Conservation (phyloP, 2,888 invertebrate genomes). For the Amphimallon solstitiale region DNA sequence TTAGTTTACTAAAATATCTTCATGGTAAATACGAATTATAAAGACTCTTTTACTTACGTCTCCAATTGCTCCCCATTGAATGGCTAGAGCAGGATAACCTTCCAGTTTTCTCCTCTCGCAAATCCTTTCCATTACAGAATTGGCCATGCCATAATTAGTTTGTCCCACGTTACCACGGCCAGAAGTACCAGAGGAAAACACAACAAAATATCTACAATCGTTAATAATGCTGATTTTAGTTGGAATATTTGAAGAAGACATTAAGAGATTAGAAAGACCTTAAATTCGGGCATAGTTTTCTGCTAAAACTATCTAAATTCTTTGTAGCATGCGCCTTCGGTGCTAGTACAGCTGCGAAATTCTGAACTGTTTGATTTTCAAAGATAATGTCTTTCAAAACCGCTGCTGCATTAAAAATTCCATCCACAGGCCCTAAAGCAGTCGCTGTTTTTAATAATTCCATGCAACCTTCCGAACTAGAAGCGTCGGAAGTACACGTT, state of each 20-base stretch:
- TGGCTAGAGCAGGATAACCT: constrained; percentile 44
- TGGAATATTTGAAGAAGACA: no score
- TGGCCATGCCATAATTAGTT: constrained; percentile 88
- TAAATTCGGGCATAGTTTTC: constrained; percentile 67
- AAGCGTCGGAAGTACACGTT: constrained; percentile 78
- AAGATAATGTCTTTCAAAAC: constrained; percentile 79
- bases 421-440: constrained; percentile 77
- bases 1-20: no score
- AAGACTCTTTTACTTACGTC: no score
- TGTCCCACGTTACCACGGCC: constrained; percentile 95
- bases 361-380: constrained; percentile 78
- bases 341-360: constrained; percentile 73
- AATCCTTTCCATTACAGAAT: constrained; percentile 89
- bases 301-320: constrained; percentile 76
- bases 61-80: constrained; percentile 48
- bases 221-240: no score
- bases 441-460: constrained; percentile 74
- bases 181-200: constrained; percentile 91
- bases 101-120: constrained; percentile 63
- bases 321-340: constrained; percentile 87
- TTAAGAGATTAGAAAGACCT: no score
- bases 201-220: constrained; percentile 80
- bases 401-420: constrained; percentile 91
- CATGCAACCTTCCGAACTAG: constrained; percentile 75
- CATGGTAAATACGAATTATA: no score